phyloP scores from a whole-genome alignment of 2,797 vertebrate species.

The Oreochromis mossambicus region DNA sequence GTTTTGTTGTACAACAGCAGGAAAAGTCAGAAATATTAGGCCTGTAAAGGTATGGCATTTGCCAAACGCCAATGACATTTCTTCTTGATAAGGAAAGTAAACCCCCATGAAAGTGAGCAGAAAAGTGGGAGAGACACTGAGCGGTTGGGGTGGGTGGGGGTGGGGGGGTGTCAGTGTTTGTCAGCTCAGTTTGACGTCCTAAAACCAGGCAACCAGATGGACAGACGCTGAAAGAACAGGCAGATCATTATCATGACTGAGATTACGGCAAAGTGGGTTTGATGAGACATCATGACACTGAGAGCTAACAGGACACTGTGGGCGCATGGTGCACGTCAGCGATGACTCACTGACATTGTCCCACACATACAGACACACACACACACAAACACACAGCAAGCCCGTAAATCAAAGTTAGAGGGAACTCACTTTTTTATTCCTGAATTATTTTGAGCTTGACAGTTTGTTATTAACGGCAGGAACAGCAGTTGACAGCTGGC shows the following conservation, averaged over 20 bases:
- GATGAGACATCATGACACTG: slow-evolving; percentile 17
- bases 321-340: neutral
- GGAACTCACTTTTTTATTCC: neutral
- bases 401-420: neutral
- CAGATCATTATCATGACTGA: neutral
- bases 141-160: neutral
- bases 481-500: neutral
- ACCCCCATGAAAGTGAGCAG: neutral
- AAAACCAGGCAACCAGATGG: slow-evolving; percentile 11
- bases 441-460: slow-evolving; percentile 6
- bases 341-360: slow-evolving; percentile 17
- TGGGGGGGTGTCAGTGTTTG: neutral
- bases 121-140: neutral
- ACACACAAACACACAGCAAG: neutral
- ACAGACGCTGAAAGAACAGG: slow-evolving; percentile 3
- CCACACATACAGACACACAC: neutral
- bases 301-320: neutral
- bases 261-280: neutral
- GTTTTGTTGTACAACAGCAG: neutral
- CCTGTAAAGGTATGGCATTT: slow-evolving; percentile 9
- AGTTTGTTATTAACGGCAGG: neutral
- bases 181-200: slow-evolving; percentile 9
- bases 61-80: slow-evolving; percentile 25
- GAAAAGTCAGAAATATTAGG: slow-evolving; percentile 12
- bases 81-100: slow-evolving; percentile 2